These are phyloP conservation scores for Lasioglossum marginatum DNA, from an alignment of 2,888 invertebrate species.

Conservation along the genomic window DNA sequence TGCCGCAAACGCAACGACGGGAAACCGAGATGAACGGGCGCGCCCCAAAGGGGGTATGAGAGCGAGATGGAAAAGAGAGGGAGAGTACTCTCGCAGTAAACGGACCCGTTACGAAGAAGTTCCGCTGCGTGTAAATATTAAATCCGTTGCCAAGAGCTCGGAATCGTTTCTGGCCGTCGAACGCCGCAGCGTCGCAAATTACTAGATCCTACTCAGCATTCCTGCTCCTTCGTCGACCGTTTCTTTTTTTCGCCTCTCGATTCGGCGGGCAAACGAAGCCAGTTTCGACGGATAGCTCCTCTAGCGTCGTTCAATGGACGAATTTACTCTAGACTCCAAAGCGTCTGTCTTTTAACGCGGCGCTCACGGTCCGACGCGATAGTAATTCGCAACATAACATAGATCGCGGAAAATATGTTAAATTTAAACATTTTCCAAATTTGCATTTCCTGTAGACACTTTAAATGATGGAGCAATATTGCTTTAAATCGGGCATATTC, in stretches of 20 bases:
- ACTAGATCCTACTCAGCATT: background rate
- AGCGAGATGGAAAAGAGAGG: background rate
- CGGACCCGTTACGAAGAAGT: conserved; percentile 1
- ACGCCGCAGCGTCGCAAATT: conserved; percentile 9
- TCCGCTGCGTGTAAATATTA: conserved; percentile 55
- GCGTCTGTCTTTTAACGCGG: background rate
- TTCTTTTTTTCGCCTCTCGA: background rate
- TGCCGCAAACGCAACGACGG: conserved; percentile 28
- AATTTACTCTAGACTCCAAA: background rate
- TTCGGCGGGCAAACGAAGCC: background rate
- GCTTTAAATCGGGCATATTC: background rate
- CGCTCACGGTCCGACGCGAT: background rate
- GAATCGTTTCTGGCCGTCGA: conserved; percentile 1
- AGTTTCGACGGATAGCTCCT: background rate
- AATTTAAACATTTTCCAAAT: background rate
- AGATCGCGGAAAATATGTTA: background rate
- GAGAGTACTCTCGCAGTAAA: background rate
- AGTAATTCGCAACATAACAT: background rate
- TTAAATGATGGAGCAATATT: background rate
- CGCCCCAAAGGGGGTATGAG: background rate
- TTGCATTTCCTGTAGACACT: background rate
- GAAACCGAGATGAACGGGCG: conserved; percentile 34
- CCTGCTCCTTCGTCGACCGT: background rate
- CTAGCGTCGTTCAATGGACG: background rate
- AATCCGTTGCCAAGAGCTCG: conserved; percentile 46